phyloP scores from a whole-genome alignment of 2,797 vertebrate genomes.

The Diceros bicornis region DNA sequence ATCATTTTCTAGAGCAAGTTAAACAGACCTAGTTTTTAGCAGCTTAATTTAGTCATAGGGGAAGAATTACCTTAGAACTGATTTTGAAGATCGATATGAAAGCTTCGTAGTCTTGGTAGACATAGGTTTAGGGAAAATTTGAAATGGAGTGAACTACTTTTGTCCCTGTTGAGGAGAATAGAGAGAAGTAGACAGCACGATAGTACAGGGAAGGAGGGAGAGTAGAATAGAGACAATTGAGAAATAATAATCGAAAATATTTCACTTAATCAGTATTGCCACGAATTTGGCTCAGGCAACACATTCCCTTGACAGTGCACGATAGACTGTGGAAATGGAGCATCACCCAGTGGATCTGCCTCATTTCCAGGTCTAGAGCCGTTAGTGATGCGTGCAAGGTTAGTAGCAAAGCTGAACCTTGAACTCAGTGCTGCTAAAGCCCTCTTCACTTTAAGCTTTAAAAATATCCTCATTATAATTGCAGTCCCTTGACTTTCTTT shows the following conservation, averaged over 20 bases:
- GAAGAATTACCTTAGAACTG: background rate
- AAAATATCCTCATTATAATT: background rate
- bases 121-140: background rate
- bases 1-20: background rate
- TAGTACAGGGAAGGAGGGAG: background rate
- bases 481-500: background rate
- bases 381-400: rapidly evolving
- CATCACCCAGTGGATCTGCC: rapidly evolving
- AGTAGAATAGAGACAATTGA: background rate
- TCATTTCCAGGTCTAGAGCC: background rate
- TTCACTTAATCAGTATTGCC: background rate
- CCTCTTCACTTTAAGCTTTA: background rate
- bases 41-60: background rate
- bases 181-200: background rate
- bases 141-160: background rate
- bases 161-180: background rate
- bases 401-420: background rate
- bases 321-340: background rate
- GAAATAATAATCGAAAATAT: background rate
- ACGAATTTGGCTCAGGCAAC: background rate
- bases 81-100: background rate
- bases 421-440: background rate
- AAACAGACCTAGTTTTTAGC: background rate
- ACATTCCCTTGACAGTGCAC: too few species aligned
- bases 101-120: background rate